Evolutionary conservation across 1,140 invertebrate genomes (phyloP).

Genomic region (Goniozus legneri): DNA sequence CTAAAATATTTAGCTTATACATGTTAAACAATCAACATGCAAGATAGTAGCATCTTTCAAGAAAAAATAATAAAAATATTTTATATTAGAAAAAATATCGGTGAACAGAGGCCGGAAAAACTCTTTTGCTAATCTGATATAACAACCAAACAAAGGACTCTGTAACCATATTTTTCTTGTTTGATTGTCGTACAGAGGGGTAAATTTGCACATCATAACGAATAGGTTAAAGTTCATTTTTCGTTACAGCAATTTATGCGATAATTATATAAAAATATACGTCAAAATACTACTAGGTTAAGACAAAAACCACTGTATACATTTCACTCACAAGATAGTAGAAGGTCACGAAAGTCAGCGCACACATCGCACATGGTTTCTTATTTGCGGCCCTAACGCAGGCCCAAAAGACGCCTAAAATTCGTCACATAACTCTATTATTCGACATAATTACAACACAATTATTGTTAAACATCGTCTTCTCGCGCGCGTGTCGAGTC

Average conservation of each 20-base stretch:
- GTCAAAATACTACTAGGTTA: conserved; percentile 20
- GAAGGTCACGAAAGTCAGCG: conserved; percentile 73
- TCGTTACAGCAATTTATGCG: neutral
- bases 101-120: too few relatives aligned
- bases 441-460: conserved; percentile 29
- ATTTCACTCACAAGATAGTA: conserved; percentile 70
- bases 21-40: too few relatives aligned
- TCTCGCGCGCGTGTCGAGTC: conserved; percentile 10
- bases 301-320: conserved; percentile 23
- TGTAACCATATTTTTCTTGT: too few relatives aligned
- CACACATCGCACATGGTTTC: conserved; percentile 74
- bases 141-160: too few relatives aligned
- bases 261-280: neutral
- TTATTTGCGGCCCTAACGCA: conserved; percentile 28
- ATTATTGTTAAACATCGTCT: conserved; percentile 48
- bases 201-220: too few relatives aligned
- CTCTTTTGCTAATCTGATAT: too few relatives aligned
- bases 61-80: too few relatives aligned
- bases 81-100: too few relatives aligned
- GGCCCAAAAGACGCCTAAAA: conserved; percentile 45
- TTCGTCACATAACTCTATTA: conserved; percentile 37
- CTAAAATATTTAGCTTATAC: too few relatives aligned
- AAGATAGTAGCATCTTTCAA: too few relatives aligned
- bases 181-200: too few relatives aligned
- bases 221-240: too few relatives aligned